Conservation (phyloP, 2,797 vertebrate genomes). For the Microchirus variegatus region DNA sequence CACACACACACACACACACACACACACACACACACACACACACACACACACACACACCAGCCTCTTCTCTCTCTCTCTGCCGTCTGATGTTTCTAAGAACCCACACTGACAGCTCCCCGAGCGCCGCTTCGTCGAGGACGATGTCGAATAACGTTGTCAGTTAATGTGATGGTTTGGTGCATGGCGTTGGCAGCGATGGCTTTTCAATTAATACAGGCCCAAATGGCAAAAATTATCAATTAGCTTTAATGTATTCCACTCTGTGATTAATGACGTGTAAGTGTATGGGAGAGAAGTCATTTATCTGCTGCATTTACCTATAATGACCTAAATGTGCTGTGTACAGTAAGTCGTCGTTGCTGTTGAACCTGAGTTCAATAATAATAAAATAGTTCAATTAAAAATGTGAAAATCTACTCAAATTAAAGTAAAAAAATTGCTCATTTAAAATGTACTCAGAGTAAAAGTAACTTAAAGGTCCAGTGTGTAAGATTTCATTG, state of each 20-base stretch:
- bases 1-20: no score
- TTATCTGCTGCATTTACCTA: constrained; percentile 51
- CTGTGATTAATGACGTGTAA: constrained; percentile 63
- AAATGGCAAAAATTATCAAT: constrained; percentile 78
- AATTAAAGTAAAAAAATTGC: no score
- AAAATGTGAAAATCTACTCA: no score
- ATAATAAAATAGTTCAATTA: no score
- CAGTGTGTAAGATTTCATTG: no score
- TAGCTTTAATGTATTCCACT: constrained; percentile 72
- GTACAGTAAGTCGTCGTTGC: no score
- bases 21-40: no score
- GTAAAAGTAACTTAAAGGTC: no score
- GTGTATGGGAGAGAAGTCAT: constrained; percentile 51
- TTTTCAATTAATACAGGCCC: constrained; percentile 76
- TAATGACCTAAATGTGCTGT: constrained; percentile 32
- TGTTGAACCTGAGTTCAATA: no score
- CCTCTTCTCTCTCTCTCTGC: constrained; percentile 25
- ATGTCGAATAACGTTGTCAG: constrained; percentile 74
- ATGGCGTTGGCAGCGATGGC: constrained; percentile 72
- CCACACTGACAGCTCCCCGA: constrained; percentile 62
- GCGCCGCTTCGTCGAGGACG: constrained; percentile 63
- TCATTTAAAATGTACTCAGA: no score
- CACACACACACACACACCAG: constrained; percentile 65
- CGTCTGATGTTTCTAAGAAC: constrained; percentile 52
- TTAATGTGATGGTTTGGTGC: constrained; percentile 79